Conservation (phyloP, 2,113 vertebrate genomes). For the Paratilapia polleni region DNA sequence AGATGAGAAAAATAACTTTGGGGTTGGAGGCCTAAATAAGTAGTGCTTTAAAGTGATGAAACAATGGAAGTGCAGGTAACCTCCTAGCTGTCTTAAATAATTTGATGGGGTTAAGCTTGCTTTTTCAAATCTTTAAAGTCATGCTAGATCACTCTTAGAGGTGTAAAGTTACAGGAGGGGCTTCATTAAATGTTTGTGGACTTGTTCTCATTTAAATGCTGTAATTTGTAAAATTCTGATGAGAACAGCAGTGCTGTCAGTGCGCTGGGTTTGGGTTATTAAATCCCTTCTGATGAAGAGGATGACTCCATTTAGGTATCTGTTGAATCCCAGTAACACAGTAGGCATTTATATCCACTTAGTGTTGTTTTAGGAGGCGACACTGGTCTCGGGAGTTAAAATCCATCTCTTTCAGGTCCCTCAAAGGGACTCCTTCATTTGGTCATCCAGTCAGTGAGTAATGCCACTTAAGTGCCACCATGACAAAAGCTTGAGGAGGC, state of each 20-base stretch:
- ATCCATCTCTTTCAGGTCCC: constrained; percentile 71
- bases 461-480: constrained; percentile 80
- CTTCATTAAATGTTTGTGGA: not conserved
- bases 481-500: constrained; percentile 74
- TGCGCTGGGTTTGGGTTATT: not conserved
- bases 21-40: constrained; percentile 59
- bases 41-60: constrained; percentile 54
- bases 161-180: not conserved
- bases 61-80: constrained; percentile 62
- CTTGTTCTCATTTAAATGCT: not conserved
- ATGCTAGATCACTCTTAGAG: not conserved
- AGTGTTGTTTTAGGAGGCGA: constrained; percentile 76
- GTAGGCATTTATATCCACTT: constrained; percentile 71
- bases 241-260: not conserved
- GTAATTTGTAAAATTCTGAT: not conserved
- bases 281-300: constrained; percentile 12
- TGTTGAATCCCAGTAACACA: constrained; percentile 61
- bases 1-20: constrained; percentile 70
- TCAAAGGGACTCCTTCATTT: constrained; percentile 76
- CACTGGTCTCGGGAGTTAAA: constrained; percentile 71
- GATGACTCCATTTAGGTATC: constrained; percentile 44
- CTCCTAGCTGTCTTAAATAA: constrained; percentile 55
- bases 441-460: constrained; percentile 76
- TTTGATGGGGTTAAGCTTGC: constrained; percentile 46
- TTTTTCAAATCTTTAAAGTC: constrained; percentile 42